Evolutionary conservation across 2,888 invertebrate species (phyloP), one percentile per base, ranked within the genome.

Genomic region (Tipula lateralis): DNA sequence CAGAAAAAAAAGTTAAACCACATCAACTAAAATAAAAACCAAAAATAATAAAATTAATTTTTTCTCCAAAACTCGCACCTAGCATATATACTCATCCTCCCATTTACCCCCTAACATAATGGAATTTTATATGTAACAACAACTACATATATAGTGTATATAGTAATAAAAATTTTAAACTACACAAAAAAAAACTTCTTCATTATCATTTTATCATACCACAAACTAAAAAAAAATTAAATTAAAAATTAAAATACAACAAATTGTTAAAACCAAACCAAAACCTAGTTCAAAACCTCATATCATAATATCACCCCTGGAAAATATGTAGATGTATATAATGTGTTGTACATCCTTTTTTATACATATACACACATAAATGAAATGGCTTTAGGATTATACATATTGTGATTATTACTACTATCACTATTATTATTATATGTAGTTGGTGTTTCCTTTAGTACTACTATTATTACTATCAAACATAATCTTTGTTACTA

Each of bases 191-290:
- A 66, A 66, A 66, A 66, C 66, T 66, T 66, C 66, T 66, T 66
- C 66, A 66, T 66, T 66, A 66, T 66, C 66, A 66, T 66, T 66
- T 66, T 66, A 66, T 66, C 66, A 66, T 66, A 19, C 66, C 66
- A 66, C 66, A 66, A 24, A 66, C 66, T 66, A 66, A 66, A 66
- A 66, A 24, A 66, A 66, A 66, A 39, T 39, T 13, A 39, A 66
- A 66, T 66, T 66, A 66, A 66, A 66, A 66, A 66, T 66, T 66
- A 66, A 66, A 66, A 66, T 66, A 66, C 66, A 66, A 66, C 66
- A 66, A 66, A 66, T 66, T 66, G 66, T 66, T 66, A 66, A 66
- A 66, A 66, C 66, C 66, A 66, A 66, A 66, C 66, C 66, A 66
- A 66, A 66, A 66, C 66, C 66, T 66, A 66, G 66, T 66, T 66